Percentiles rank a stretch among this genome's conserved stretches.
phyloP scores from a whole-genome alignment of 2,113 vertebrate species.

The Triplophysa dalaica region DNA sequence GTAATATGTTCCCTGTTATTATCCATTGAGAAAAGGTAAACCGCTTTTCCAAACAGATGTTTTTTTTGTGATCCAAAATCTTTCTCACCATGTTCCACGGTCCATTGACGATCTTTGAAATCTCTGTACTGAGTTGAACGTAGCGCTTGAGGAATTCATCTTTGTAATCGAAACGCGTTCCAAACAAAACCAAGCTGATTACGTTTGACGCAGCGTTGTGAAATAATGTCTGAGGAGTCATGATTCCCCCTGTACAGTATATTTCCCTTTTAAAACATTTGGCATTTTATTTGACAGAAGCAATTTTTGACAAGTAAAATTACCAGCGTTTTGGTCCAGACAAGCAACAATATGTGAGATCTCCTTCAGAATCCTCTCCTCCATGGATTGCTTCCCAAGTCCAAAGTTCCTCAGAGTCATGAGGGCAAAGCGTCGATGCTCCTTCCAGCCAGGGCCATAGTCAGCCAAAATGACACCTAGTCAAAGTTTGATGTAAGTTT shows the following conservation, averaged over 20 bases:
- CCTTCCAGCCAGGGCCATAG: slow-evolving; percentile 67
- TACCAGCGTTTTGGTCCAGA: slow-evolving; percentile 54
- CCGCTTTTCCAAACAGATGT: not conserved
- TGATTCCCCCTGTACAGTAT: slow-evolving; percentile 59
- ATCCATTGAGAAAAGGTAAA: too few relatives aligned
- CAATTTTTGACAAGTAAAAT: not conserved
- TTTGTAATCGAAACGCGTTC: slow-evolving; percentile 65
- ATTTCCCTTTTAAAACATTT: slow-evolving; percentile 37
- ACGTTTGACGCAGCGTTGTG: slow-evolving; percentile 68
- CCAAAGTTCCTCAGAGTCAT: slow-evolving; percentile 77
- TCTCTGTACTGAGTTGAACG: slow-evolving; percentile 41
- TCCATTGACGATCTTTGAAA: slow-evolving; percentile 50
- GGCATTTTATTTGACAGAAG: not conserved
- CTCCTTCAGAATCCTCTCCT: slow-evolving; percentile 71
- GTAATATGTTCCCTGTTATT: too few relatives aligned
- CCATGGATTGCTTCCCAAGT: slow-evolving; percentile 80
- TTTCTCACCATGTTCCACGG: slow-evolving; percentile 56
- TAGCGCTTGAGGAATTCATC: slow-evolving; percentile 60
- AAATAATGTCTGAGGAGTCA: slow-evolving; percentile 58
- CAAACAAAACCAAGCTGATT: slow-evolving; percentile 70
- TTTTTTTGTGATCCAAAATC: not conserved
- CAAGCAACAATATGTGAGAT: slow-evolving; percentile 50
- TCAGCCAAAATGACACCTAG: slow-evolving; percentile 66
- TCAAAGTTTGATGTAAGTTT: not conserved
- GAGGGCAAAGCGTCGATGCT: slow-evolving; percentile 71